Percentiles rank a stretch among this genome's conserved stretches.
phyloP scores from a whole-genome alignment of 2,888 invertebrate species.

The Pseudanteris insignis region DNA sequence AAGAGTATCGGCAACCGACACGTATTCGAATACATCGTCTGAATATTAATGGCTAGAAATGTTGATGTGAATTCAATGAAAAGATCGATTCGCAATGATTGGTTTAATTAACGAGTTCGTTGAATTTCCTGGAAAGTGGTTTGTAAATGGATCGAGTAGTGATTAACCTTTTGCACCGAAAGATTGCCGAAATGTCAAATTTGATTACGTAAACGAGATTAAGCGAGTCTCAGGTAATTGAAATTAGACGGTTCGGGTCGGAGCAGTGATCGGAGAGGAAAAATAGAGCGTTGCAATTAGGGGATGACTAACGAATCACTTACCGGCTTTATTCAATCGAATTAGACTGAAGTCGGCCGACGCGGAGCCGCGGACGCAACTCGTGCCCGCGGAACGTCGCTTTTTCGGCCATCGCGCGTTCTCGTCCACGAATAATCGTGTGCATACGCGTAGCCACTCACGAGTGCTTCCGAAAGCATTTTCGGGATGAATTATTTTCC shows the following conservation, averaged over 20 bases:
- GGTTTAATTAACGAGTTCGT: slow-evolving; percentile 21
- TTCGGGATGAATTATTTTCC: too few species aligned
- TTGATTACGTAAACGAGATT: slow-evolving; percentile 25
- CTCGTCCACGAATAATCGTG: too few species aligned
- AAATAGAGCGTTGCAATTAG: slow-evolving; percentile 18
- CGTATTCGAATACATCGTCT: too few species aligned
- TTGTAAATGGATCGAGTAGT: slow-evolving; percentile 21
- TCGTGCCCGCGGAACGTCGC: too few species aligned
- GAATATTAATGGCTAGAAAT: slow-evolving; percentile 17
- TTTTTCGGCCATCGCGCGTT: too few species aligned
- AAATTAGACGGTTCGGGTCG: slow-evolving; percentile 16
- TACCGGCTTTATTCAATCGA: slow-evolving; percentile 7
- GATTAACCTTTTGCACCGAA: slow-evolving; percentile 29
- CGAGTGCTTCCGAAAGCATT: too few species aligned
- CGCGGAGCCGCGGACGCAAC: too few species aligned
- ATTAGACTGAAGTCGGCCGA: too few species aligned
- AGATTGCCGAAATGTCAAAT: slow-evolving; percentile 29
- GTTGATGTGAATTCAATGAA: slow-evolving; percentile 21
- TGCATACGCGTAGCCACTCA: too few species aligned
- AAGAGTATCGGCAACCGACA: too few species aligned
- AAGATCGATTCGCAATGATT: slow-evolving; percentile 14
- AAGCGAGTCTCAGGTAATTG: slow-evolving; percentile 20
- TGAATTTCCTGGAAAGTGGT: slow-evolving; percentile 31
- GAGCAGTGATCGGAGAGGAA: slow-evolving; percentile 6
- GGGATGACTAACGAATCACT: slow-evolving; percentile 14